These are phyloP conservation scores for Zelostemma sp. DNA, from an alignment of 1,140 invertebrate genomes.

Conservation along the genomic window DNA sequence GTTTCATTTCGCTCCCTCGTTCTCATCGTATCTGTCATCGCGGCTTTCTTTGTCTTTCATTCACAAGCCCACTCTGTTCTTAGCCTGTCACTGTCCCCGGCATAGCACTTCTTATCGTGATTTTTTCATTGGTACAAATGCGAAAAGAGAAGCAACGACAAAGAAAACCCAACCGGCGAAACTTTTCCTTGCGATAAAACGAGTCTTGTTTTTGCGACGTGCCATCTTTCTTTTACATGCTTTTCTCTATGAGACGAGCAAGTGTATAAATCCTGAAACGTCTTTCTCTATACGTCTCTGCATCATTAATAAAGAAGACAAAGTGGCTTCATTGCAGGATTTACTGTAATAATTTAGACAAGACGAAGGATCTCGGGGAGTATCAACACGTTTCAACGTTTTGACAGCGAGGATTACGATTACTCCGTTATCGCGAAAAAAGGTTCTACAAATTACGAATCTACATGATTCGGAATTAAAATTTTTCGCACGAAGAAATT, in stretches of 20 bases:
- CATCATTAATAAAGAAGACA: conserved; percentile 1
- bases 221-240: not conserved
- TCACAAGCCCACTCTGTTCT: conserved; percentile 23
- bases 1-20: conserved; percentile 9
- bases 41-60: conserved; percentile 36
- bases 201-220: not conserved
- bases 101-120: conserved; percentile 19
- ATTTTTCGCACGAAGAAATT: too few species aligned
- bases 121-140: conserved; percentile 3
- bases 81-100: conserved; percentile 26
- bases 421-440: too few species aligned
- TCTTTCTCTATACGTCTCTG: too few species aligned
- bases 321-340: not conserved
- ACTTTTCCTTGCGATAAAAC: conserved; percentile 1
- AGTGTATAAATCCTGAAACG: not conserved
- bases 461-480: too few species aligned
- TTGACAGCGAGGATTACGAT: not conserved
- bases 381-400: not conserved
- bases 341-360: not conserved
- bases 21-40: conserved; percentile 17
- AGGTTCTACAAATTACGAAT: too few species aligned
- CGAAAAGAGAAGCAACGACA: not conserved
- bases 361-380: not conserved
- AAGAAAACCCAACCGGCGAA: not conserved
- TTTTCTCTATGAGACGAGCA: not conserved